Conservation (phyloP, 2,113 vertebrate genomes). For the Callionymus lyra region DNA sequence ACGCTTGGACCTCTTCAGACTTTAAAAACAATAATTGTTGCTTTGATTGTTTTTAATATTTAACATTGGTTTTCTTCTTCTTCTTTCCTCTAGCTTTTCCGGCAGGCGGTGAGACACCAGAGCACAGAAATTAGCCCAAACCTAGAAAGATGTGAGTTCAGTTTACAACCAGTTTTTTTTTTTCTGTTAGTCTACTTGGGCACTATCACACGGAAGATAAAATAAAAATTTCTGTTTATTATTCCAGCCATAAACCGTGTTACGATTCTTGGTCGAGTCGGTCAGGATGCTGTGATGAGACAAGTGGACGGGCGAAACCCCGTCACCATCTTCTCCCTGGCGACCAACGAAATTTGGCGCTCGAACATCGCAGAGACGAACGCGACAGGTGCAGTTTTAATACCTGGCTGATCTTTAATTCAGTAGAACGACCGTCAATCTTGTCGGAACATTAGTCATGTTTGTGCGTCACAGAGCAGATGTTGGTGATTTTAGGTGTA, state of each 20-base stretch:
- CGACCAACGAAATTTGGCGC: constrained; percentile 96
- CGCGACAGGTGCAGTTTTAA: constrained; percentile 24
- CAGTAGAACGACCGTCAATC: too few species aligned
- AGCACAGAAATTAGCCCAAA: constrained; percentile 68
- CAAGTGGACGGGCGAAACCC: constrained; percentile 90
- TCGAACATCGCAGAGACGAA: constrained; percentile 71
- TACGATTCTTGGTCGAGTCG: constrained; percentile 87
- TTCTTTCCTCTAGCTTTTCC: constrained; percentile 64
- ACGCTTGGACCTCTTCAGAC: too few species aligned
- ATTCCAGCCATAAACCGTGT: constrained; percentile 83
- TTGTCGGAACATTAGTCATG: too few species aligned
- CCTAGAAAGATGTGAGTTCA: constrained; percentile 85
- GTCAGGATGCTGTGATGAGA: constrained; percentile 94
- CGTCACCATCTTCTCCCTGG: constrained; percentile 93
- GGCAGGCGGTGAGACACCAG: constrained; percentile 69
- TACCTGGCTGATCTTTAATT: too few species aligned
- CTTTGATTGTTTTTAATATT: too few species aligned
- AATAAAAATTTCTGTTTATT: neutral
- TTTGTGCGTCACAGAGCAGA: too few species aligned
- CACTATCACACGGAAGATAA: neutral
- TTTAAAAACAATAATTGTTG: too few species aligned
- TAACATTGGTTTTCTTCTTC: too few species aligned
- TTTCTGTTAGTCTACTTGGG: neutral
- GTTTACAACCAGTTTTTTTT: neutral
- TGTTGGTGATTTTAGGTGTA: too few species aligned